Evolutionary conservation across 2,888 invertebrate genomes (phyloP).

Genomic region (Belgica antarctica): DNA sequence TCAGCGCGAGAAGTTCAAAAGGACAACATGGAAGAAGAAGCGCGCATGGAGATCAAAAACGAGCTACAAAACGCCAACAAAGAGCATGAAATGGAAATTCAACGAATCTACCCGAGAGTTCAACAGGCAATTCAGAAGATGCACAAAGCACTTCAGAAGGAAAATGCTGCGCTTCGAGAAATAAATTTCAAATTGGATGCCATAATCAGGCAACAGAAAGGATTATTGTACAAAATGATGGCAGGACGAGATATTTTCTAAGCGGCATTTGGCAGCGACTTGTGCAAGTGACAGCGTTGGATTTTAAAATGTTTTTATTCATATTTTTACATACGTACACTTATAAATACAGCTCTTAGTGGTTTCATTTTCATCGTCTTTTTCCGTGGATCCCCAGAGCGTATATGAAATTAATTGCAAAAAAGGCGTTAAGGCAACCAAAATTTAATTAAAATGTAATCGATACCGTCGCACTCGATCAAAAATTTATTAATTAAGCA

Average conservation of each 20-base stretch:
- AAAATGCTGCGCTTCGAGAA: slow-evolving; percentile 67
- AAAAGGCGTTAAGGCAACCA: background rate
- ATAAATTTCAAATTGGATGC: slow-evolving; percentile 72
- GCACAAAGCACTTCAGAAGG: slow-evolving; percentile 68
- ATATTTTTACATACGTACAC: too few species aligned
- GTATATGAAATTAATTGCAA: background rate
- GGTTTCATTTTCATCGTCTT: too few species aligned
- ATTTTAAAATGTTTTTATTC: too few species aligned
- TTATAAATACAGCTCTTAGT: too few species aligned
- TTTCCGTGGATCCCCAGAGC: too few species aligned
- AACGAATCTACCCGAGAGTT: slow-evolving; percentile 76
- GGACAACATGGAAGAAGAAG: slow-evolving; percentile 59
- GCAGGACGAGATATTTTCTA: too few species aligned
- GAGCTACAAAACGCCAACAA: slow-evolving; percentile 64
- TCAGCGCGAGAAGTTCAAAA: slow-evolving; percentile 60
- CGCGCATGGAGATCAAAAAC: slow-evolving; percentile 62
- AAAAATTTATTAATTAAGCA: background rate
- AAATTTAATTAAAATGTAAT: slow-evolving; percentile 20
- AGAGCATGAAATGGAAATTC: slow-evolving; percentile 73
- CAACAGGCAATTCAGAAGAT: slow-evolving; percentile 78
- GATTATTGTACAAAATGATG: slow-evolving; percentile 60
- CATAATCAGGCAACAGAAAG: slow-evolving; percentile 72
- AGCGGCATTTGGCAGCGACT: slow-evolving; percentile 39
- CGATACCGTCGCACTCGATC: background rate
- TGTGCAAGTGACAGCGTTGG: slow-evolving; percentile 2